These are phyloP conservation scores for Prionace glauca DNA, from an alignment of 2,797 vertebrate species.

Conservation along the genomic window DNA sequence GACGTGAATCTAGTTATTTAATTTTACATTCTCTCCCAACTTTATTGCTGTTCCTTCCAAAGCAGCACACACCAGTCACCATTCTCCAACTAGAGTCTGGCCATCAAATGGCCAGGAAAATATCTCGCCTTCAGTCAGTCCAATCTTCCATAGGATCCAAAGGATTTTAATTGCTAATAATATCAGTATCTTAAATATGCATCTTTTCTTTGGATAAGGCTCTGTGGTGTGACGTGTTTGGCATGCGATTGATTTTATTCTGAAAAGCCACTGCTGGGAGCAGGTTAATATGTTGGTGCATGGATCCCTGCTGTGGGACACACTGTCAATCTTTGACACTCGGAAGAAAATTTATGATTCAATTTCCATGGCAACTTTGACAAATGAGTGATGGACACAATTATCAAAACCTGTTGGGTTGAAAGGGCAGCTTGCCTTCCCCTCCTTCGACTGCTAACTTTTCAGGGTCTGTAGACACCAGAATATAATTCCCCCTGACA, in stretches of 20 bases:
- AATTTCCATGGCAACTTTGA: slow-evolving; percentile 60
- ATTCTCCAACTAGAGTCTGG: background rate
- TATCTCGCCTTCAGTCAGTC: background rate
- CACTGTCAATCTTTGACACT: slow-evolving; percentile 42
- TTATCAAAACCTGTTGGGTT: background rate
- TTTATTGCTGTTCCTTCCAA: background rate
- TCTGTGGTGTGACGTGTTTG: background rate
- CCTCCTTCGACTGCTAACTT: background rate
- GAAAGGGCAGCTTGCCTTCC: background rate
- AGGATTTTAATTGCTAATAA: background rate
- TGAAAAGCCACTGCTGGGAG: background rate
- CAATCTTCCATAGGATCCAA: background rate
- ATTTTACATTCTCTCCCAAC: background rate
- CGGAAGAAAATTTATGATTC: slow-evolving; percentile 47
- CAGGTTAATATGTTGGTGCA: background rate
- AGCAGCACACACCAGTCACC: background rate
- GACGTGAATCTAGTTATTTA: background rate
- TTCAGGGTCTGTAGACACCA: background rate
- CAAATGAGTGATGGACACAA: slow-evolving; percentile 47
- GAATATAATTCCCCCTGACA: background rate
- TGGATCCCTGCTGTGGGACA: background rate
- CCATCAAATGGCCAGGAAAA: background rate
- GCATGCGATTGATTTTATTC: background rate
- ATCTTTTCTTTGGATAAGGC: background rate
- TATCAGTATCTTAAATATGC: background rate